Evolutionary conservation across 2,797 vertebrate genomes (phyloP).

Genomic region (Pseudotriccus pelzelni): DNA sequence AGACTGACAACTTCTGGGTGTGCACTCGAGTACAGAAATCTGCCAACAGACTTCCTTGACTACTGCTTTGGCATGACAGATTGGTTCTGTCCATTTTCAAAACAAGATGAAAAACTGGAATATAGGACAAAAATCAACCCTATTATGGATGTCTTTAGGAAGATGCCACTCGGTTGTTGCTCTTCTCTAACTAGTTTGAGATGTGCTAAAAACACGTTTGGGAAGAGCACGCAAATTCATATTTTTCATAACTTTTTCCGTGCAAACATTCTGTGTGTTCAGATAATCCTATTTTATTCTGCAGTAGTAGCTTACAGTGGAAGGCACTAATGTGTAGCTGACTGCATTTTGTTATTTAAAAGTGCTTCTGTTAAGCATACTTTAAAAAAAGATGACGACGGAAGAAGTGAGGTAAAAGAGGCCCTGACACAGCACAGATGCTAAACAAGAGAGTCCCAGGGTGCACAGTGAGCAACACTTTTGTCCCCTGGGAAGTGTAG

Average conservation of each 20-base stretch:
- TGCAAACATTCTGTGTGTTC: not conserved
- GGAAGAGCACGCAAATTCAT: not conserved
- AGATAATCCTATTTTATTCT: not conserved
- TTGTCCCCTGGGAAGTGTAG: not conserved
- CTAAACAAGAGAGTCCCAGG: slow-evolving; percentile 5
- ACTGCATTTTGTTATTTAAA: not conserved
- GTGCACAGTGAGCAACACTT: not conserved
- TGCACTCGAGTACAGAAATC: too few relatives aligned
- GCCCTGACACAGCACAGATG: slow-evolving; percentile 32
- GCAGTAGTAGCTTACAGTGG: not conserved
- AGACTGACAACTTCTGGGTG: not conserved
- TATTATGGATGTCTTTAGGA: not conserved
- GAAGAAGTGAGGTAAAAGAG: not conserved
- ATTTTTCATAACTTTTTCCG: not conserved
- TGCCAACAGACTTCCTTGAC: not conserved
- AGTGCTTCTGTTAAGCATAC: not conserved
- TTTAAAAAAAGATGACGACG: not conserved
- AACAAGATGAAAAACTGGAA: not conserved
- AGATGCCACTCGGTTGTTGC: not conserved
- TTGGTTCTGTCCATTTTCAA: not conserved
- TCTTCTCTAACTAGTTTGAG: not conserved
- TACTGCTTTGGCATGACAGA: not conserved
- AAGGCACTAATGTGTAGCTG: not conserved
- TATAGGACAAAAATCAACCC: not conserved
- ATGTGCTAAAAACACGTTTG: not conserved